These are phyloP conservation scores for Salmo trutta DNA, from an alignment of 2,797 vertebrate species.

Conservation along the genomic window DNA sequence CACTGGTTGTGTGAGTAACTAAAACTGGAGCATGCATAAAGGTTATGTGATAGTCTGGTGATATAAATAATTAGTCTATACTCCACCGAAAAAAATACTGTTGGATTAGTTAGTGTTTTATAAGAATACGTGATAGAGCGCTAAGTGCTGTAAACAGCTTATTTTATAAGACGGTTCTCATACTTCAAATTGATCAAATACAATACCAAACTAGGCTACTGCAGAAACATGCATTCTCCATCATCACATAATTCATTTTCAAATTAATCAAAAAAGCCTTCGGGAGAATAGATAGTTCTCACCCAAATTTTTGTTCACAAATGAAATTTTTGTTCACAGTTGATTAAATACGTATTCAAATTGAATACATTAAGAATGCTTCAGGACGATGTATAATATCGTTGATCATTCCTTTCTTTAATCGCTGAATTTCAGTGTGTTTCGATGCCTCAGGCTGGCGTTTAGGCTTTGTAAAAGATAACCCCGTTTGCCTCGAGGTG, in stretches of 20 bases:
- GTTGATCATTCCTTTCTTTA: slow-evolving; percentile 81
- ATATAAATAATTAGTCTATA: not conserved
- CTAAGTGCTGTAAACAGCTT: not conserved
- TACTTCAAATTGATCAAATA: not conserved
- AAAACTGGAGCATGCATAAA: slow-evolving; percentile 3
- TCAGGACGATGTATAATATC: slow-evolving; percentile 73
- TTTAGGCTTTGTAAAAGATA: slow-evolving; percentile 94
- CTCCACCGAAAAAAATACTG: slow-evolving; percentile 2
- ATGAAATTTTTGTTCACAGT: too few relatives aligned
- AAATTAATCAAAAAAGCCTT: slow-evolving; percentile 62
- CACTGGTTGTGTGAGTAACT: not conserved
- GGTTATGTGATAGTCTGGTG: not conserved
- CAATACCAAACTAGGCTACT: slow-evolving; percentile 12
- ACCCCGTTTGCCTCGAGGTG: slow-evolving; percentile 73
- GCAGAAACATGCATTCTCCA: slow-evolving; percentile 11
- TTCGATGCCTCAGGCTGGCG: slow-evolving; percentile 80
- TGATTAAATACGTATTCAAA: slow-evolving; percentile 80
- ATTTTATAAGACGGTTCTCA: not conserved
- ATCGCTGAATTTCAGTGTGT: slow-evolving; percentile 85
- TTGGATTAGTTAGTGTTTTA: not conserved
- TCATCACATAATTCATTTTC: slow-evolving; percentile 70
- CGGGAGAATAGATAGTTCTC: slow-evolving; percentile 71
- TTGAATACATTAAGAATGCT: slow-evolving; percentile 75
- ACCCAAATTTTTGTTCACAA: slow-evolving; percentile 64
- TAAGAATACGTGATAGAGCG: slow-evolving; percentile 2